These are phyloP conservation scores for Uropetala carovei DNA, from an alignment of 2,888 invertebrate genomes.

Conservation along the genomic window DNA sequence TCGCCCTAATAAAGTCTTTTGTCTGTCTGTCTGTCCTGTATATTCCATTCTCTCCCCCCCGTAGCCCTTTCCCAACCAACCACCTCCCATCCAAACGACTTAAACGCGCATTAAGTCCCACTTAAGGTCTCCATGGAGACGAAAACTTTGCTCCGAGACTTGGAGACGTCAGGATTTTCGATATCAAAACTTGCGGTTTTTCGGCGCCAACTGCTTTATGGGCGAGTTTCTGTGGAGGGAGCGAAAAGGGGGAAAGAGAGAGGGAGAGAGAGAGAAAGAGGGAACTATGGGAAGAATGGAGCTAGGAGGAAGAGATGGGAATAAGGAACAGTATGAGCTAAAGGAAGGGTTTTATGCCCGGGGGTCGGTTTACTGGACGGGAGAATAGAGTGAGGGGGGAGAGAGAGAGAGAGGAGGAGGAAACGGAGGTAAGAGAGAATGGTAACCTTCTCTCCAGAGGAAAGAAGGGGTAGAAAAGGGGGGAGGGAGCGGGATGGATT, in stretches of 20 bases:
- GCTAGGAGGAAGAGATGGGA: neutral
- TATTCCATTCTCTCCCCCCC: too few species aligned
- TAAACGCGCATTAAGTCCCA: too few species aligned
- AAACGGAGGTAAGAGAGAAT: neutral
- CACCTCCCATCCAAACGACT: too few species aligned
- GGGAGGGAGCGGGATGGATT: neutral
- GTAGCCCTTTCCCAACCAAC: too few species aligned
- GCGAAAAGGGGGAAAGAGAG: neutral
- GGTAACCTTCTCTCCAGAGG: neutral
- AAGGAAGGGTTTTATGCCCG: too few species aligned
- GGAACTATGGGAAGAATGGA: neutral
- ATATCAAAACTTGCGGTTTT: slow-evolving; percentile 12
- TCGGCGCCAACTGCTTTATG: neutral
- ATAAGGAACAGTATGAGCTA: too few species aligned
- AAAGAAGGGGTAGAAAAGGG: neutral
- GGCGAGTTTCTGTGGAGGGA: neutral
- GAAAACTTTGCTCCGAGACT: neutral
- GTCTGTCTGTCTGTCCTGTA: too few species aligned
- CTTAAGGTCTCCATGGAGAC: too few species aligned
- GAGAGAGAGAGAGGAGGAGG: neutral
- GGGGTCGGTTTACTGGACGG: neutral
- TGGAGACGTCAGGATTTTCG: neutral
- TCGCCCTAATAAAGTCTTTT: too few species aligned
- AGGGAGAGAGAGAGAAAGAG: too few species aligned
- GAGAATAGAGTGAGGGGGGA: neutral